Percentiles rank a stretch among this genome's conserved stretches.
Conservation (phyloP, 2,888 invertebrate genomes). For the Thecocarcelia acutangulata region DNA sequence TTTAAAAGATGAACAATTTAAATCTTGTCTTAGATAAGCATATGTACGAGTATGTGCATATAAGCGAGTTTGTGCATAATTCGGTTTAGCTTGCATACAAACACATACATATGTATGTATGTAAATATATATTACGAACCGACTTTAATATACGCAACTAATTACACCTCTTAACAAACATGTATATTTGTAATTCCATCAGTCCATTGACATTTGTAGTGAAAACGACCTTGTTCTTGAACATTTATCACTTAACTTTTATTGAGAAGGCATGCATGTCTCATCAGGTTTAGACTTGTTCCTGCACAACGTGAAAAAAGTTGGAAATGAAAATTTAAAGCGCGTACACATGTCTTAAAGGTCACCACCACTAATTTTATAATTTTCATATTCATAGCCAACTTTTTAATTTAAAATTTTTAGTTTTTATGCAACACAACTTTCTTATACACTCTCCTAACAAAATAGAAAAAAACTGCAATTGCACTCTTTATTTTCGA, state of each 20-base stretch:
- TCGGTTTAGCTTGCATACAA: no score
- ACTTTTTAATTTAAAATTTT: no score
- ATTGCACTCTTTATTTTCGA: constrained; percentile 5
- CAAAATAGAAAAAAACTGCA: no score
- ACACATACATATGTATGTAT: no score
- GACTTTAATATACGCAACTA: background rate
- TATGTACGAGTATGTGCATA: background rate
- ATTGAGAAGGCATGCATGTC: constrained; percentile 9
- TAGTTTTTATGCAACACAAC: constrained; percentile 18
- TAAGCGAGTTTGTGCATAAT: no score
- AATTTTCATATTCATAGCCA: constrained; percentile 7
- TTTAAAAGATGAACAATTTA: no score
- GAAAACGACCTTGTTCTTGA: constrained; percentile 51
- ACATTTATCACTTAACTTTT: background rate
- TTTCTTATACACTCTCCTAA: constrained; percentile 31
- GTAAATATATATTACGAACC: no score
- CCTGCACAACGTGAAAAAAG: background rate
- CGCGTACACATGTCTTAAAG: constrained; percentile 28
- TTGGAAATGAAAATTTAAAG: background rate
- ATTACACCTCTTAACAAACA: no score
- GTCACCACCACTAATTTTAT: constrained; percentile 43
- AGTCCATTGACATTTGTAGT: constrained; percentile 23
- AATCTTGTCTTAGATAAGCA: no score
- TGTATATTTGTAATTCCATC: background rate
- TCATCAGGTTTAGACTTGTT: constrained; percentile 25